These are phyloP conservation scores for Leptonema lineaticorne DNA, from an alignment of 1,140 invertebrate species.

Conservation along the genomic window DNA sequence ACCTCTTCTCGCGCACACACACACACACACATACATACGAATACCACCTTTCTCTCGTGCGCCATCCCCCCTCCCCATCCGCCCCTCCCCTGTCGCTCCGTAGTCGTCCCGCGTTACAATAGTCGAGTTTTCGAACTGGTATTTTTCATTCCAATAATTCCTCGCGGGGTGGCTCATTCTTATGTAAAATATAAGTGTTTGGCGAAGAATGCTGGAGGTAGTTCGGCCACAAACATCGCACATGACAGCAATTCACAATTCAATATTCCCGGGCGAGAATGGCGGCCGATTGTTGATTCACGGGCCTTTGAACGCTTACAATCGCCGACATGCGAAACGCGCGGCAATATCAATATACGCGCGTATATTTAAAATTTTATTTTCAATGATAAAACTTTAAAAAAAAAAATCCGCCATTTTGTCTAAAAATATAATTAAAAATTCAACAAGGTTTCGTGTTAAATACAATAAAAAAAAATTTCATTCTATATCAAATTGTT, in stretches of 20 bases:
- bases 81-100: conserved; percentile 3
- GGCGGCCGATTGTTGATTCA: conserved; percentile 39
- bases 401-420: no score
- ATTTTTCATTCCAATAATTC: conserved; percentile 39
- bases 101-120: background rate
- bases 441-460: no score
- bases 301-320: conserved; percentile 21
- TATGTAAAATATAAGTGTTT: conserved; percentile 39
- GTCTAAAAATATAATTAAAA: no score
- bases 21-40: no score
- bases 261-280: conserved; percentile 38
- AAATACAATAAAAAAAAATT: no score
- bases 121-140: conserved; percentile 3
- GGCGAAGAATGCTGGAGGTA: conserved; percentile 31
- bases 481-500: no score
- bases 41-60: no score
- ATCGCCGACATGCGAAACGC: background rate
- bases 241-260: conserved; percentile 42
- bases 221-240: conserved; percentile 34
- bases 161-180: conserved; percentile 31
- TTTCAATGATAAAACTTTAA: no score
- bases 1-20: no score
- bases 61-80: conserved; percentile 12
- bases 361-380: no score
- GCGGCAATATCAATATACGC: no score